Conservation (phyloP, 2,797 vertebrate genomes). For the Hemibagrus guttatus region DNA sequence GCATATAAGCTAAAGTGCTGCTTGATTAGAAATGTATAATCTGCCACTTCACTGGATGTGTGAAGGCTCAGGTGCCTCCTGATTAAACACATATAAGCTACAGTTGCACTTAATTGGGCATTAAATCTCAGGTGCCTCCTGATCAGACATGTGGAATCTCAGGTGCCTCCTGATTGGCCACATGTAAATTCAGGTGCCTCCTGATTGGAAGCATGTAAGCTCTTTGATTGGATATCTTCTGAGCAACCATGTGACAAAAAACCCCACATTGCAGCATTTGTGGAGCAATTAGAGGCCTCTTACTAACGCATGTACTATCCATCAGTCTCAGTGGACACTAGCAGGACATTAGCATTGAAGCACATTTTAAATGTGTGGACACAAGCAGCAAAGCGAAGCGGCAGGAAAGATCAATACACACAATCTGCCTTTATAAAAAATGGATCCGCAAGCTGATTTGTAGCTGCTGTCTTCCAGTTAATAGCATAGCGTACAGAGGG, state of each 20-base stretch:
- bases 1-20: background rate
- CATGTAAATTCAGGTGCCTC: background rate
- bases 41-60: background rate
- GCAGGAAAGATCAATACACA: constrained; percentile 16
- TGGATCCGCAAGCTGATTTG: constrained; percentile 4
- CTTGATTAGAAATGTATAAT: background rate
- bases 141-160: background rate
- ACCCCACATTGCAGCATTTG: background rate
- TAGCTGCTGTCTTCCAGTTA: constrained; percentile 7
- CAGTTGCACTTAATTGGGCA: background rate
- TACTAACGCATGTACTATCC: background rate
- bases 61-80: background rate
- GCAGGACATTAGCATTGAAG: constrained; percentile 29
- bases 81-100: background rate
- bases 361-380: constrained; percentile 21
- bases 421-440: constrained; percentile 32
- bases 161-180: background rate
- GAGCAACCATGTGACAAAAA: background rate
- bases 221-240: background rate
- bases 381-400: constrained; percentile 4
- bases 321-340: background rate
- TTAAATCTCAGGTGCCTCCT: background rate
- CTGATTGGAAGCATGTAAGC: background rate
- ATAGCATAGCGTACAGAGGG: constrained; percentile 46
- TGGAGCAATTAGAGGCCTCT: constrained; percentile 14